Conservation (phyloP, 2,113 vertebrate genomes). For the Lepus europaeus region DNA sequence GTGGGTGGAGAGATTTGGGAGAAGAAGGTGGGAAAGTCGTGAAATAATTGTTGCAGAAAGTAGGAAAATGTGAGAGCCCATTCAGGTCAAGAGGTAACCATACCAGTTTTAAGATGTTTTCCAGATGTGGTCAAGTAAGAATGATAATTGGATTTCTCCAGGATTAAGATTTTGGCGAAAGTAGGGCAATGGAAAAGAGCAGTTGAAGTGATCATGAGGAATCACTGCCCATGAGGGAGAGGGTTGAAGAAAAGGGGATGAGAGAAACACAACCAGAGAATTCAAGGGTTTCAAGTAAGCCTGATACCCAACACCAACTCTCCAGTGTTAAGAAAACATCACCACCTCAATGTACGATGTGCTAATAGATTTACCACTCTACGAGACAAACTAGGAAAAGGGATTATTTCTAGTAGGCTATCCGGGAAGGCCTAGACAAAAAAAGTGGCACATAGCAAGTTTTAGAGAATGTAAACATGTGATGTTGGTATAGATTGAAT, state of each 20-base stretch:
- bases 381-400: background rate
- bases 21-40: background rate
- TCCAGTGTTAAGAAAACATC: background rate
- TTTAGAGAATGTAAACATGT: background rate
- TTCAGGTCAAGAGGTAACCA: background rate
- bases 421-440: background rate
- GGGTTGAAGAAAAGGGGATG: background rate
- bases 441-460: background rate
- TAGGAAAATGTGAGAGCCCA: background rate
- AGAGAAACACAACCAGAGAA: background rate
- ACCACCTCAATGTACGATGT: background rate
- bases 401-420: background rate
- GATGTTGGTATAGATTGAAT: background rate
- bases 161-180: background rate
- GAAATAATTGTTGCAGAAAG: constrained; percentile 6
- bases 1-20: background rate
- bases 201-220: background rate
- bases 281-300: background rate
- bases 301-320: background rate
- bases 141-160: background rate
- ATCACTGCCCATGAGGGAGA: background rate
- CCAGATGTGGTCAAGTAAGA: background rate
- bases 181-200: background rate
- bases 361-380: background rate
- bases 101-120: background rate